Conservation (phyloP, 2,888 invertebrate species). For the Tuta absoluta region DNA sequence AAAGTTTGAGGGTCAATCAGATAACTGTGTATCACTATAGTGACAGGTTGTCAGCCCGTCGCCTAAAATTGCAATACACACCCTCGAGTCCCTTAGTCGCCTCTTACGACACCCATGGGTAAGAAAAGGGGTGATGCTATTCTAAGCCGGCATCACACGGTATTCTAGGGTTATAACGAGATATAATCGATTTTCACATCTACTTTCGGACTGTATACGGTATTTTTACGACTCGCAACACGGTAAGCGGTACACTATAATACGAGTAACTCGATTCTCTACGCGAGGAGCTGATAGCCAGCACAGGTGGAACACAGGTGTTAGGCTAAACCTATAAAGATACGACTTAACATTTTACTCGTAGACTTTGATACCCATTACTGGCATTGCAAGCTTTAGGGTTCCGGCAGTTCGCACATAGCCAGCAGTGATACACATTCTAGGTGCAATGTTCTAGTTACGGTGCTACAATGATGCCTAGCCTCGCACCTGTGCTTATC, state of each 20-base stretch:
- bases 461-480: background rate
- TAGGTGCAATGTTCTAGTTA: background rate
- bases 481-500: background rate
- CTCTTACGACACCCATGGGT: too few relatives aligned
- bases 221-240: background rate
- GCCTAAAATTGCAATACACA: too few relatives aligned
- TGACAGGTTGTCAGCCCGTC: too few relatives aligned
- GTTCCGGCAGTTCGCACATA: background rate
- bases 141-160: too few relatives aligned
- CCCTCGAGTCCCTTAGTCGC: too few relatives aligned
- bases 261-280: constrained; percentile 20
- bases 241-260: constrained; percentile 2
- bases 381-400: background rate
- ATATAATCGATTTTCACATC: background rate
- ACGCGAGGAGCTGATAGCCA: constrained; percentile 16
- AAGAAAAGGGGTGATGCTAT: too few relatives aligned
- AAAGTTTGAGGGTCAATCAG: too few relatives aligned
- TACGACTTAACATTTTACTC: background rate
- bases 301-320: constrained; percentile 37
- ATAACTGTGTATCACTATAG: too few relatives aligned
- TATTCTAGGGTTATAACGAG: too few relatives aligned
- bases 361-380: background rate
- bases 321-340: constrained; percentile 14
- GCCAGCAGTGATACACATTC: background rate
- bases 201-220: background rate